Base-by-base conservation (phyloP, 1,140 invertebrate genomes). In the Eufriesea mexicana region DNA sequence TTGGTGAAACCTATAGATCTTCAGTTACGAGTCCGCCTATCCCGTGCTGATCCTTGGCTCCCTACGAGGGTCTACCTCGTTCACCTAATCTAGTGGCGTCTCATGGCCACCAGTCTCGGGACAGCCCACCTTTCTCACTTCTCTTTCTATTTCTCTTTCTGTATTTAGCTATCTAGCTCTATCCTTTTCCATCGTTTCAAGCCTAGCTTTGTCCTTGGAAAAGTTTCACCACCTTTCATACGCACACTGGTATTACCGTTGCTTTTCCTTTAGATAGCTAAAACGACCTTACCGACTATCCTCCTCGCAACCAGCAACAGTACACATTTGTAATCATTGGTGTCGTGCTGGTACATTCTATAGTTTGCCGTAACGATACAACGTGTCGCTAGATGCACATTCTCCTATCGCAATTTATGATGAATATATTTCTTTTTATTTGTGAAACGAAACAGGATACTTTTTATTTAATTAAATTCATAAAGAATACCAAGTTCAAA, bases 191-290 rank as follows among this genome's bases (percentile, higher is more conserved):
- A 14, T 49, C 61, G 4, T 57, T 45, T 14, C 16, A 14, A 7
- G 2, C 42, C 54, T 16, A 1, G n/a, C 25, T 49, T 55, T 55
- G 61, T 81, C 86, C 88, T 84, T 82, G 79, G 83, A 86, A 85
- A 86, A 89, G 86, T 86, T 74, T 66, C n/a, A 18, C 23, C 45
- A n/a, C 42, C 68, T 80, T 49, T 18, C 85, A 90, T 87, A 87
- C 89, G 79, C 88, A 78, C 88, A 67, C 55, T 85, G 66, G 57
- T 23, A 42, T 79, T 77, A 62, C 68, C n/a, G 51, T 88, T 23
- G 28, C 71, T 67, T 71, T 57, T 57, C 23, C 42, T 55, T 9
- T 7, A 49, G 18, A 2, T 6, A 18, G 14, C 25, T n/a, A 20
- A 18, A 10, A 2, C 72, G 51, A 68, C 45, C 42, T 76, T 73